Evolutionary conservation across 2,797 vertebrate species (phyloP), one percentile per base, ranked within the genome.

Genomic region (Lates japonicus): DNA sequence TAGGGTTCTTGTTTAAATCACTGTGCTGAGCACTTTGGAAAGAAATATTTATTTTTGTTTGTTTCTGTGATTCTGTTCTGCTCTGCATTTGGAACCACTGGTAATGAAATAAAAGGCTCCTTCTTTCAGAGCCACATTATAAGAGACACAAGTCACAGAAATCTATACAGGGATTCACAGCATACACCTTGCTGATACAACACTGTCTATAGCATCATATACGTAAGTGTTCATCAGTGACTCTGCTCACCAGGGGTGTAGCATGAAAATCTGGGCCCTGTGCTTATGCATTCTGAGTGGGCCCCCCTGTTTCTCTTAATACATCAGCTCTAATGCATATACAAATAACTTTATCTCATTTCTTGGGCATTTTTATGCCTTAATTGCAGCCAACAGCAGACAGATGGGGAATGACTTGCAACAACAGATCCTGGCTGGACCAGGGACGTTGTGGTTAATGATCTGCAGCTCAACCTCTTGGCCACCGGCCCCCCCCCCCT

Each of bases 41-140:
- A 61, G 46, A 35, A 14, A 6, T 4, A 12, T 76, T 64, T 75
- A 12, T 74, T 73, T 29, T 67, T 13, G 13, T 77, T 58, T 83
- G 35, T 62, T 25, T 66, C 17, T 68, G 25, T 39, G 12, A 7
- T 31, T 39, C 31, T 41, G 20, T 82, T 65, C 19, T 19, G 20
- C 11, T 60, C 20, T 55, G 37, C 1, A 35, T 54, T 59, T 39
- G 25, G 13, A 80, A 4, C 35, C 42, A 14, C 5, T 33, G 49
- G 31, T 39, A 11, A 25, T 79, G 29, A 62, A 70, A 66, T 64
- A 39, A 81, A 70, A 70, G 22, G 33, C 37, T 42, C 19, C 35
- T 49, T 75, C 19, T 51, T 4, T 51, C 48, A 39, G 44, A 76
- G 25, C 41, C 13, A n/a, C 17, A 42, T 59, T 66, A 9, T 10